phyloP scores from a whole-genome alignment of 2,113 vertebrate species.

The Melanocharis versteri region DNA sequence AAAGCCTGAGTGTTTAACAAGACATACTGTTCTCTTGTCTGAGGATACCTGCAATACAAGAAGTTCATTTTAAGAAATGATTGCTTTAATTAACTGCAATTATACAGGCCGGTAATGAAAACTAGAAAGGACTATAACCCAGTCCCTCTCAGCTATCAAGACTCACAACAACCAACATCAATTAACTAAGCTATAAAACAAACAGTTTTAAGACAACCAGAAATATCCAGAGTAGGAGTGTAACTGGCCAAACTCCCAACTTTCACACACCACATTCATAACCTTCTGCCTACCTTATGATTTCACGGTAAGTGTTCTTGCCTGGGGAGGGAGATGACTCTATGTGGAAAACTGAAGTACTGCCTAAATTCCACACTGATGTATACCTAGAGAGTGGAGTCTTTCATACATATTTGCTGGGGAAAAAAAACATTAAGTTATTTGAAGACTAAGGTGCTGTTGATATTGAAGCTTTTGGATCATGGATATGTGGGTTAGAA shows the following conservation, averaged over 20 bases:
- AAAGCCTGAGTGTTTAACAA: neutral
- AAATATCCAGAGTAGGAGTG: neutral
- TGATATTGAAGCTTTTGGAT: neutral
- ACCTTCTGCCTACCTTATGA: neutral
- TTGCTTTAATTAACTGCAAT: neutral
- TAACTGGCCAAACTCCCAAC: neutral
- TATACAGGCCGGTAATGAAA: neutral
- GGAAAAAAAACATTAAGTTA: neutral
- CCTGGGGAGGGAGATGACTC: neutral
- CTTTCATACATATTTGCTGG: neutral
- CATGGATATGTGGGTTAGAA: neutral
- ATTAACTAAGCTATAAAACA: neutral
- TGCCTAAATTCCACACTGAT: neutral
- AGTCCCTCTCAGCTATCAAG: neutral
- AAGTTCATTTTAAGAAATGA: neutral
- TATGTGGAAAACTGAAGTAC: neutral
- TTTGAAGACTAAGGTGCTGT: neutral
- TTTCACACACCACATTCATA: neutral
- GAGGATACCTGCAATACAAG: neutral
- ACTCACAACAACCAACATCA: neutral
- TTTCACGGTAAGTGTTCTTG: neutral
- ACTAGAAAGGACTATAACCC: neutral
- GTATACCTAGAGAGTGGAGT: neutral
- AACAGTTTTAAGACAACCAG: neutral
- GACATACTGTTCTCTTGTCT: neutral